Evolutionary conservation across 2,888 invertebrate species (phyloP).

Genomic region (Cephus sareptanus): DNA sequence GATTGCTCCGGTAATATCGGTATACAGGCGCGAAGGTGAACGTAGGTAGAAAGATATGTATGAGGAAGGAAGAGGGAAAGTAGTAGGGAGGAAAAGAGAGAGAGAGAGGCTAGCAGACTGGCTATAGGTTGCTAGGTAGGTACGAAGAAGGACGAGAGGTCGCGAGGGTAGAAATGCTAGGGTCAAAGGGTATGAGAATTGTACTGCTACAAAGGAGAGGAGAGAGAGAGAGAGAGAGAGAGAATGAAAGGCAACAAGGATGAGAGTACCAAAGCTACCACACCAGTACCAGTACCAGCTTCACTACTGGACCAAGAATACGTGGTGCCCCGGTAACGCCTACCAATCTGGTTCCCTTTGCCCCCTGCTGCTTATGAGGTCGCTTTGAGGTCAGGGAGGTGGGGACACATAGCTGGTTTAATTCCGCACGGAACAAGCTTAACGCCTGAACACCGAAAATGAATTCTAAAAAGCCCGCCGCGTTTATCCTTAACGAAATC

Average conservation of each 20-base stretch:
- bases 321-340: conserved; percentile 53
- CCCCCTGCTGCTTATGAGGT: conserved; percentile 1
- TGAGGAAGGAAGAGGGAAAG: background rate
- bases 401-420: conserved; percentile 28
- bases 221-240: background rate
- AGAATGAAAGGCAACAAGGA: background rate
- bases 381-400: background rate
- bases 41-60: background rate
- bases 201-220: background rate
- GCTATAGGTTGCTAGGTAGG: background rate
- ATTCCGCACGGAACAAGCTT: conserved; percentile 44
- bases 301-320: conserved; percentile 16
- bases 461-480: conserved; percentile 44
- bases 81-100: background rate
- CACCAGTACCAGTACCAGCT: background rate
- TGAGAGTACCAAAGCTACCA: background rate
- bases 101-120: background rate
- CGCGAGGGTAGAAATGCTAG: background rate
- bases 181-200: background rate
- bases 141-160: background rate
- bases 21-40: background rate
- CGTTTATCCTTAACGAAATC: conserved; percentile 1
- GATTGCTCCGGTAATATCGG: conserved; percentile 3
- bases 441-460: conserved; percentile 45
- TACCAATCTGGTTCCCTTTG: conserved; percentile 54